These are phyloP conservation scores for Phalacrocorax carbo DNA, from an alignment of 2,113 vertebrate species.

Conservation along the genomic window DNA sequence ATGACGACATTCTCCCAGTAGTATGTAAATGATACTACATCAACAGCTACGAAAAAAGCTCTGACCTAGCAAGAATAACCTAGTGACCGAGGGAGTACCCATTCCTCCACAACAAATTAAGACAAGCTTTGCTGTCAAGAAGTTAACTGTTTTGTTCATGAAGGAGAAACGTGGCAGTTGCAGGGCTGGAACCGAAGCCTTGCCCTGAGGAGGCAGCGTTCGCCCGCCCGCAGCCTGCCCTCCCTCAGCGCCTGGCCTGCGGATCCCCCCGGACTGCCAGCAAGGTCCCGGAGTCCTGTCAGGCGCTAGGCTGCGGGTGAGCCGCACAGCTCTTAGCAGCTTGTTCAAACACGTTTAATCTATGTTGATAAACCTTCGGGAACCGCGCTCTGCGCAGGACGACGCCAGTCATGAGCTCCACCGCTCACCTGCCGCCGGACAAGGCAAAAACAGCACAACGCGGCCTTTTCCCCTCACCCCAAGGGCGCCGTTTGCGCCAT, in stretches of 20 bases:
- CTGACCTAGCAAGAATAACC: background rate
- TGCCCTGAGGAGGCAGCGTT: background rate
- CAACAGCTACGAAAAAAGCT: background rate
- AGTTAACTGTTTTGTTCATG: background rate
- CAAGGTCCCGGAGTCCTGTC: too few relatives aligned
- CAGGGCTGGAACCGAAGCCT: background rate
- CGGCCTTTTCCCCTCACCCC: background rate
- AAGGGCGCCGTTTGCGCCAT: background rate
- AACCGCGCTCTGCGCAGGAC: rapidly evolving
- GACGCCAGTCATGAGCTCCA: background rate
- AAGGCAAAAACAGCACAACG: background rate
- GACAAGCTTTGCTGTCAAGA: background rate
- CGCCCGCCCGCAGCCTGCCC: rapidly evolving
- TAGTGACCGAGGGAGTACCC: background rate
- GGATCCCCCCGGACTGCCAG: background rate
- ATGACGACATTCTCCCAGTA: background rate
- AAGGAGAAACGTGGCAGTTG: rapidly evolving
- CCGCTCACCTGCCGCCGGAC: background rate
- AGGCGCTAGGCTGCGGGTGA: rapidly evolving
- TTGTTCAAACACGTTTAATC: background rate
- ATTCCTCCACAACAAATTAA: background rate
- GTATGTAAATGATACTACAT: background rate
- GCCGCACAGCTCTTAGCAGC: background rate
- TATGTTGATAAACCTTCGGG: background rate
- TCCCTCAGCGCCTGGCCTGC: background rate